Base-by-base conservation (phyloP, 2,888 invertebrate species). In the Drosophila fulvimacula region DNA sequence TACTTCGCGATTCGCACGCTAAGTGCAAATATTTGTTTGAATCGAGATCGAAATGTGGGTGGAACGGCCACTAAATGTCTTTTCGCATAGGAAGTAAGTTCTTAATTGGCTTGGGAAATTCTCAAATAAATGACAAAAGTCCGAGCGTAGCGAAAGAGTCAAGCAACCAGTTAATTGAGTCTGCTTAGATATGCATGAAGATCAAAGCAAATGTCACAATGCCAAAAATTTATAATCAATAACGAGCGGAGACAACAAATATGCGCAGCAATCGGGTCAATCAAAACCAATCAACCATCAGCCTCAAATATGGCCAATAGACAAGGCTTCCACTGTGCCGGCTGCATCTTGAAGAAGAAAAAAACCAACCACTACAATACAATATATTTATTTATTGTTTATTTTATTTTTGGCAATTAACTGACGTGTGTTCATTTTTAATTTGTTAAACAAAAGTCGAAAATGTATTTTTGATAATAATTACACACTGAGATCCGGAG, bases 401-500 rank as follows among this genome's bases (percentile, higher is more conserved):
- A 4, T 5, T 24, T 38, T 27, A 48, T 52, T 55, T 63, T 81
- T 72, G 71, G 72, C 74, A 72, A 82, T 73, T 70, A 69, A 72
- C 49, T 73, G 63, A 76, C 81, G 75, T 73, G 78, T 80, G 75
- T 77, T 77, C 66, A 48, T 66, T 76, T 86, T 73, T 67, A 86
- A 86, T 85, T 85, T 85, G 87, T 79, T 86, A 71, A 70, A 71
- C 74, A 79, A 73, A 82, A 80, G 64, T 65, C 63, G 59, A 79
- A 75, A 80, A 76, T 77, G 57, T 74, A 73, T 83, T 81, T 81
- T 72, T 73, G 80, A 89, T 89, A 84, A 89, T 85, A 85, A 85
- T 85, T 85, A 85, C 85, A 85, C 70, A 77, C 7, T 3, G 38
- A 3, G 13, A 19, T 30, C 30, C 46, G 15, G 75, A 65, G 74